Conservation (phyloP, 2,888 invertebrate species). For the Phlogophora meticulosa region DNA sequence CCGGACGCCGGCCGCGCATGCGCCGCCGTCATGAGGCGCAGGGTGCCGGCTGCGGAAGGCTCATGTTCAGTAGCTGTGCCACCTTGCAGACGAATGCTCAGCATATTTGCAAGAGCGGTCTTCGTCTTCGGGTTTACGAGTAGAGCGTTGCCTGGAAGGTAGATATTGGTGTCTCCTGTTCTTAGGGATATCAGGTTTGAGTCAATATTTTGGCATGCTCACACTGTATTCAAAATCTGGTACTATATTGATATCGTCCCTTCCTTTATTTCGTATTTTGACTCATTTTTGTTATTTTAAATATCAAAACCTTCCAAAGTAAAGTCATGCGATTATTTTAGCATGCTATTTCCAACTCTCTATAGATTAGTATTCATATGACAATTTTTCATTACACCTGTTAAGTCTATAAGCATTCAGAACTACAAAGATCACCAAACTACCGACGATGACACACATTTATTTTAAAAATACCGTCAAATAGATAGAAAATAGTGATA, state of each 20-base stretch:
- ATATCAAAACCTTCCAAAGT: conserved; percentile 1
- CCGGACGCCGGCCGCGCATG: conserved; percentile 90
- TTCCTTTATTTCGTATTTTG: conserved; percentile 19
- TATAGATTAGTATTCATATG: conserved; percentile 37
- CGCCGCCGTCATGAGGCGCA: conserved; percentile 95
- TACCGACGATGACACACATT: conserved; percentile 40
- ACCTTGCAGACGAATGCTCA: conserved; percentile 94
- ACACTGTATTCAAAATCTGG: conserved; percentile 35
- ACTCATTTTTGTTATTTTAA: conserved; percentile 20
- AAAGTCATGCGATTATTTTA: conserved; percentile 40
- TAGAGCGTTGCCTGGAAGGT: conserved; percentile 86
- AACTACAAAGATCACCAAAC: conserved; percentile 54
- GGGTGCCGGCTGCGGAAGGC: conserved; percentile 93
- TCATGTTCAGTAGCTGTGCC: conserved; percentile 86
- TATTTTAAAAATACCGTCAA: conserved; percentile 35
- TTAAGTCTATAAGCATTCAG: conserved; percentile 48
- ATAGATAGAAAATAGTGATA: neutral
- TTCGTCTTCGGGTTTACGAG: conserved; percentile 97
- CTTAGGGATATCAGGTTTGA: conserved; percentile 49
- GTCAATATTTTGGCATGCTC: conserved; percentile 56
- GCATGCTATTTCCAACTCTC: conserved; percentile 30
- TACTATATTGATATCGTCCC: conserved; percentile 21
- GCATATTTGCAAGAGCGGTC: conserved; percentile 98
- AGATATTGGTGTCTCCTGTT: conserved; percentile 62
- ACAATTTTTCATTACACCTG: conserved; percentile 33